A percentile compares a stretch with the other conserved stretches of the same genome.
Evolutionary conservation across 1,140 invertebrate species (phyloP).

Genomic region (Zaprionus vittiger): DNA sequence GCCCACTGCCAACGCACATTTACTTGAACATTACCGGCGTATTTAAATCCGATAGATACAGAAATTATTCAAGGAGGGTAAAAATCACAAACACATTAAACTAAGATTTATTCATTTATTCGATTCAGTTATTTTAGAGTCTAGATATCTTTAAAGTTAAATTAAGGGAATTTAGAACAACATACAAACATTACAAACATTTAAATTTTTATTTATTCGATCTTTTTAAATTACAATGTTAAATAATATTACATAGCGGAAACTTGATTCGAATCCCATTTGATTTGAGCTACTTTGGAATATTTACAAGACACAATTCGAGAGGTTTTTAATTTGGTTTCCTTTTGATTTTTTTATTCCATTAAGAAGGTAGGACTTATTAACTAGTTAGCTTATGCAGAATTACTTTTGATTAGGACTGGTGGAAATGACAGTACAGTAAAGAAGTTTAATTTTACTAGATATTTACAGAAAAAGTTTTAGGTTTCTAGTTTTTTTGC

Average conservation of each 20-base stretch:
- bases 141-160: conserved; percentile 59
- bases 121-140: conserved; percentile 59
- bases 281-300: conserved; percentile 64
- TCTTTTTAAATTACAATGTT: conserved; percentile 32
- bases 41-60: too few species aligned
- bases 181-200: conserved; percentile 80
- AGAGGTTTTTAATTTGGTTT: conserved; percentile 10
- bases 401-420: conserved; percentile 53
- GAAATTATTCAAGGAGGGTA: too few species aligned
- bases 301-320: conserved; percentile 66
- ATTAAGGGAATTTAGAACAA: conserved; percentile 62
- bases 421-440: conserved; percentile 40
- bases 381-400: conserved; percentile 26
- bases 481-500: conserved; percentile 33
- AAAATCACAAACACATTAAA: conserved; percentile 1
- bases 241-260: conserved; percentile 41
- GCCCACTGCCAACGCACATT: too few species aligned
- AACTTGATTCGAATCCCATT: conserved; percentile 53
- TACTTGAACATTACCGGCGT: too few species aligned
- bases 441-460: conserved; percentile 55
- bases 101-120: conserved; percentile 49
- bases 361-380: conserved; percentile 22
- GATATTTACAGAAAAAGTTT: conserved; percentile 56
- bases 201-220: conserved; percentile 50
- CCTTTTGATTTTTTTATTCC: conserved; percentile 33